Conservation (phyloP, 2,797 vertebrate species). For the Hoplostethus atlanticus region DNA sequence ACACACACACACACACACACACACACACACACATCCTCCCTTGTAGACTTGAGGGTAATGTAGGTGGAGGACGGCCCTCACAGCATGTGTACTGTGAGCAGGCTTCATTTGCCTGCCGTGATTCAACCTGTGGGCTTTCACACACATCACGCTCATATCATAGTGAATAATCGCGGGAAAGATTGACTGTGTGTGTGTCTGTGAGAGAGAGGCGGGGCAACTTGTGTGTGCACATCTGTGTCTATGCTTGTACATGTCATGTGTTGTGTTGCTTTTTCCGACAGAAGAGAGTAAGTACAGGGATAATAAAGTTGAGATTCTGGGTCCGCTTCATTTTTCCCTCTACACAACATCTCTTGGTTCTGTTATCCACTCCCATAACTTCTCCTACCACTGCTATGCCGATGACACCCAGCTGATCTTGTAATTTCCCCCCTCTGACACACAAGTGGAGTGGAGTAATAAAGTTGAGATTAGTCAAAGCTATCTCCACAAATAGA, state of each 20-base stretch:
- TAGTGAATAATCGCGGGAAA: slow-evolving; percentile 46
- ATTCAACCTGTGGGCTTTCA: slow-evolving; percentile 77
- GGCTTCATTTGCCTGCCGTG: slow-evolving; percentile 63
- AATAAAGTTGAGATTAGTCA: background rate
- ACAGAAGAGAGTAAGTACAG: background rate
- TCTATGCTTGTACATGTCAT: no score
- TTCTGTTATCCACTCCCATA: no score
- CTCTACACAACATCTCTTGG: no score
- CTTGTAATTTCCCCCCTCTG: no score
- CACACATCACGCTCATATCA: slow-evolving; percentile 46
- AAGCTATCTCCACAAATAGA: background rate
- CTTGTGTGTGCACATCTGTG: background rate
- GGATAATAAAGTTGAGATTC: no score
- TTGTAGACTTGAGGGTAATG: slow-evolving; percentile 31
- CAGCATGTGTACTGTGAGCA: slow-evolving; percentile 78
- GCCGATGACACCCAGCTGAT: no score
- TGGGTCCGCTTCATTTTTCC: no score
- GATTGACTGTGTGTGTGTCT: slow-evolving; percentile 7
- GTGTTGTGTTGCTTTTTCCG: background rate
- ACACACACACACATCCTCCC: slow-evolving; percentile 36
- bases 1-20: slow-evolving; percentile 15
- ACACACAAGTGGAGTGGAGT: no score
- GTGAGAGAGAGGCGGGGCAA: background rate
- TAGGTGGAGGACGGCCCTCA: slow-evolving; percentile 73
- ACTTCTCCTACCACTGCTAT: no score